Conservation (phyloP, 64 coral and sea anemone species). For the Anthopleura sola region DNA sequence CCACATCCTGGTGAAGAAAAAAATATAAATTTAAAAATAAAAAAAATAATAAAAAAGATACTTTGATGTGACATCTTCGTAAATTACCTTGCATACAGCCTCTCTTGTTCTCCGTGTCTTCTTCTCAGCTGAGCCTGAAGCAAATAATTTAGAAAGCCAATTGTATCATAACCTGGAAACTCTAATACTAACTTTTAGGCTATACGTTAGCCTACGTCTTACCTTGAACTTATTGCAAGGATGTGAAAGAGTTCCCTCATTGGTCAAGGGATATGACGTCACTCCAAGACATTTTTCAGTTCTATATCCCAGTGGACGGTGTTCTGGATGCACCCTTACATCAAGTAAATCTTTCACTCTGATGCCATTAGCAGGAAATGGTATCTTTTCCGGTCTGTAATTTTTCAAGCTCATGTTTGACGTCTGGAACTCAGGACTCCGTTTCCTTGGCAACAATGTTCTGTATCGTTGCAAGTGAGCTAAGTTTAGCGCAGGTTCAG, state of each 20-base stretch:
- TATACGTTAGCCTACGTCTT: too few species aligned
- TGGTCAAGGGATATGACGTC: not conserved
- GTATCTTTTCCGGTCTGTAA: not conserved
- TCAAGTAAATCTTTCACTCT: not conserved
- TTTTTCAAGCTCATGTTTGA: not conserved
- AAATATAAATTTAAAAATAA: not conserved
- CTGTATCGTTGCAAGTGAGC: not conserved
- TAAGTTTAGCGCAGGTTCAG: not conserved
- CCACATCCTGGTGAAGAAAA: not conserved
- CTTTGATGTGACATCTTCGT: not conserved
- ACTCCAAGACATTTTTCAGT: not conserved
- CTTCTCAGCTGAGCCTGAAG: not conserved
- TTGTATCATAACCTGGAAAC: too few species aligned
- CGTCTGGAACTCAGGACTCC: not conserved
- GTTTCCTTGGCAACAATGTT: not conserved
- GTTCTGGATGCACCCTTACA: not conserved
- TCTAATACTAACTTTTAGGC: too few species aligned
- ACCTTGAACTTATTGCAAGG: not conserved
- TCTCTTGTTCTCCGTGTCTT: not conserved
- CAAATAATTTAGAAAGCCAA: too few species aligned
- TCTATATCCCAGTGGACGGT: not conserved
- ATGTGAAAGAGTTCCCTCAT: not conserved
- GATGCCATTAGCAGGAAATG: not conserved
- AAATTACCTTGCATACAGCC: not conserved
- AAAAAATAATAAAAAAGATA: not conserved